Evolutionary conservation across 2,888 invertebrate species (phyloP).

Genomic region (Meiosimyza platycephala): DNA sequence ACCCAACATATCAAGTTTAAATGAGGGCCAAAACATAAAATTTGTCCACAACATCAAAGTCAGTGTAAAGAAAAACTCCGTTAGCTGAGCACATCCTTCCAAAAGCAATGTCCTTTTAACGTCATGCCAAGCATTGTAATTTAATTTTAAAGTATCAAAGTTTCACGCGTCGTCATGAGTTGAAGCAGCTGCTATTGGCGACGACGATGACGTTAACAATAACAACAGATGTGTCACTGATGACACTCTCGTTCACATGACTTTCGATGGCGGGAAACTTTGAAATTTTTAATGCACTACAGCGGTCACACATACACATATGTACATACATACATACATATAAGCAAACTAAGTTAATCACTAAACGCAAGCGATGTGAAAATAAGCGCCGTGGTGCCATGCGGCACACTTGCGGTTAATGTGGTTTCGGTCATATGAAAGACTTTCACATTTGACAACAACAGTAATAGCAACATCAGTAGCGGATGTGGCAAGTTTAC

Average conservation of each 20-base stretch:
- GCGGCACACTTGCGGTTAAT: conserved; percentile 37
- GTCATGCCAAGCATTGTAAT: background rate
- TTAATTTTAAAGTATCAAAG: background rate
- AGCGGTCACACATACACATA: conserved; percentile 9
- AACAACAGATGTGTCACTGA: conserved; percentile 23
- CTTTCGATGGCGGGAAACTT: conserved; percentile 41
- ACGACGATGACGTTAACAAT: conserved; percentile 33
- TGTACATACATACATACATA: background rate
- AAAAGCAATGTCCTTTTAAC: background rate
- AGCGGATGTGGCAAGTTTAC: conserved; percentile 23
- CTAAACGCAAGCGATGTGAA: conserved; percentile 27
- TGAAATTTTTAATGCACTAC: conserved; percentile 23
- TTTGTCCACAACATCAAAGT: background rate
- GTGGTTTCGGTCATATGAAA: conserved; percentile 35
- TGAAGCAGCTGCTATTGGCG: conserved; percentile 22
- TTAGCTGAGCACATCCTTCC: background rate
- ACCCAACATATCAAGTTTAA: background rate
- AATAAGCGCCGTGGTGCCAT: conserved; percentile 29
- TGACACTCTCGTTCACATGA: conserved; percentile 24
- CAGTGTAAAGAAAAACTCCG: conserved; percentile 11
- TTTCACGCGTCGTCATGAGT: background rate
- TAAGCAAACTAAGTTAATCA: conserved; percentile 28
- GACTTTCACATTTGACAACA: conserved; percentile 16
- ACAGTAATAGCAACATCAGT: background rate
- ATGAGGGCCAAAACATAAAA: conserved; percentile 11